A percentile compares a stretch with the other conserved stretches of the same genome.
These are phyloP conservation scores for Aulostomus chinensis DNA, from an alignment of 2,797 vertebrate species.

Conservation along the genomic window DNA sequence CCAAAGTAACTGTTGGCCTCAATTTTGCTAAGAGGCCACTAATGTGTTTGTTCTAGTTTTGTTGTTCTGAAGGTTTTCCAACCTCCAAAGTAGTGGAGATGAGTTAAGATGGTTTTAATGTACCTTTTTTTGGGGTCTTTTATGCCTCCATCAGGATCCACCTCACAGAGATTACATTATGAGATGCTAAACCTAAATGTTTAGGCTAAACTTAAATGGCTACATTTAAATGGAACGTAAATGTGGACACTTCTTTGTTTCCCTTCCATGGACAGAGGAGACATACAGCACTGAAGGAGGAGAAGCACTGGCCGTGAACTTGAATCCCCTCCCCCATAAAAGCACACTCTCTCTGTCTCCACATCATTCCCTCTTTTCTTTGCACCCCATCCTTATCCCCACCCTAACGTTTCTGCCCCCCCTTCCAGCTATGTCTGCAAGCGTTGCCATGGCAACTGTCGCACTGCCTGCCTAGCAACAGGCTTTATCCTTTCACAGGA, in stretches of 20 bases:
- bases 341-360: constrained; percentile 20
- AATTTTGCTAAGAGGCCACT: not conserved
- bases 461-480: constrained; percentile 83
- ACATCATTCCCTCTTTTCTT: constrained; percentile 50
- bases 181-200: constrained; percentile 10
- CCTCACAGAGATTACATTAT: not conserved
- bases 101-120: too few relatives aligned
- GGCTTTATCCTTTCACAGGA: constrained; percentile 72
- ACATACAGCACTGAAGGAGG: constrained; percentile 35
- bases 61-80: too few relatives aligned
- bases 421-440: constrained; percentile 75
- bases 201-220: too few relatives aligned
- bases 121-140: not conserved
- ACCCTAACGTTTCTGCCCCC: constrained; percentile 51
- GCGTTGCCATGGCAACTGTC: constrained; percentile 84
- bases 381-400: constrained; percentile 66
- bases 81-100: too few relatives aligned
- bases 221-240: not conserved
- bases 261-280: constrained; percentile 41
- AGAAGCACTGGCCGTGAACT: constrained; percentile 69
- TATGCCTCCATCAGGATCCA: not conserved
- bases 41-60: too few relatives aligned
- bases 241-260: constrained; percentile 58
- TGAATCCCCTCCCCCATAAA: constrained; percentile 24
- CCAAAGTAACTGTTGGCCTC: not conserved